Evolutionary conservation across 2,797 vertebrate species (phyloP), one percentile per base, ranked within the genome.

Genomic region (Brachymystax lenok): DNA sequence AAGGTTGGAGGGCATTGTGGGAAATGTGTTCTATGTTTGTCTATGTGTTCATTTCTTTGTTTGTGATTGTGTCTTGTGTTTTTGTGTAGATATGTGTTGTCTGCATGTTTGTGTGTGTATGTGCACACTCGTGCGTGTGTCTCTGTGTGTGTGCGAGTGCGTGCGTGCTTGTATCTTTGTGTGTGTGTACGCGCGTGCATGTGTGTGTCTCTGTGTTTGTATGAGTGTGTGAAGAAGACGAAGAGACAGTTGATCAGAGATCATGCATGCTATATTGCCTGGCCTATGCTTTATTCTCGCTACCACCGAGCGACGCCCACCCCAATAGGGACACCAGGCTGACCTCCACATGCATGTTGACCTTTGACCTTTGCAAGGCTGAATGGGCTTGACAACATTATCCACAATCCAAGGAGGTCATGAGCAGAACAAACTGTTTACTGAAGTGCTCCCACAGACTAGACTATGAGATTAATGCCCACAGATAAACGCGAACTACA

Each of bases 1-100:
- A 83, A 92, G 93, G 93, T 92, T 79, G 78, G 91, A 88, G 80
- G 76, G 85, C 80, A 69, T 56, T 79, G 71, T 88, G 75, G 79
- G 77, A 80, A 74, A 28, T 73, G 30, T 74, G 17, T 74, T 67
- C 27, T 33, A 4, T 73, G 61, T 79, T 13, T 35, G 28, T 79
- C 12, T n/a, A 14, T 50, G 3, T 33, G 21, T 17, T 12, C 40
- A 21, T 46, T 16, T 73, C 46, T 7, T 8, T 40, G 7, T 40
- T 46, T 46, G 0, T 35, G 35, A 19, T 24, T 52, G n/a, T 24
- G 59, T 73, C 61, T 78, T 5, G n/a, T 28, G 16, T 73, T n/a
- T 24, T 7, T 33, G 10, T 24, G 27, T 46, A 24, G 21, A 13
- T 71, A 54, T 71, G 75, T 61, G 28, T 69, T 73, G 66, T 3